These are phyloP conservation scores for Cloeon dipterum DNA, from an alignment of 2,888 invertebrate genomes.

Conservation along the genomic window DNA sequence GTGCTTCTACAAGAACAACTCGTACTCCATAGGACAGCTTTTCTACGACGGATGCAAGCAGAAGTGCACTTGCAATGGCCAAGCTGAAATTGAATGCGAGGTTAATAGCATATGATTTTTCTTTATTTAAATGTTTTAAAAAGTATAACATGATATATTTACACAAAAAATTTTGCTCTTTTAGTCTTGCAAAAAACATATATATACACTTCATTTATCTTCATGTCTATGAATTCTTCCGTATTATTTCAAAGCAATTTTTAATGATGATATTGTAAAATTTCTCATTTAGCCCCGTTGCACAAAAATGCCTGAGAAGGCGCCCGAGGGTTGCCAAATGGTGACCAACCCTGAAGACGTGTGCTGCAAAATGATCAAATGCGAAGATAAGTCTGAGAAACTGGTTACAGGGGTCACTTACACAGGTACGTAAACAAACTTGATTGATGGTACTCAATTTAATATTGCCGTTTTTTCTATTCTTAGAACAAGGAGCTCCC, in stretches of 20 bases:
- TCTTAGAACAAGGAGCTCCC: slow-evolving; percentile 14
- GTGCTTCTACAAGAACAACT: slow-evolving; percentile 41
- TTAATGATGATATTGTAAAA: too few species aligned
- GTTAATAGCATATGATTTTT: not conserved
- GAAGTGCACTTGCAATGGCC: slow-evolving; percentile 50
- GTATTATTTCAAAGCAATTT: too few species aligned
- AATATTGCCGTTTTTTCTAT: not conserved
- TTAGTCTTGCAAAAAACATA: not conserved
- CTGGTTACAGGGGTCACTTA: not conserved
- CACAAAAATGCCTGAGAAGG: slow-evolving; percentile 7
- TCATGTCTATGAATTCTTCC: too few species aligned
- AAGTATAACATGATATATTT: not conserved
- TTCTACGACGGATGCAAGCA: slow-evolving; percentile 63
- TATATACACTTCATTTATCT: not conserved
- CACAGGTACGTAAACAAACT: too few species aligned
- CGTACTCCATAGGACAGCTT: slow-evolving; percentile 43
- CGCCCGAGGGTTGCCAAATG: slow-evolving; percentile 10
- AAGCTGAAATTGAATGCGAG: slow-evolving; percentile 46
- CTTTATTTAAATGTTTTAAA: not conserved
- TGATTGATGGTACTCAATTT: not conserved
- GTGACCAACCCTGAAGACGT: slow-evolving; percentile 10
- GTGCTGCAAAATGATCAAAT: slow-evolving; percentile 11
- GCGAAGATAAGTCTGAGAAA: slow-evolving; percentile 6
- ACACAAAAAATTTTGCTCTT: not conserved
- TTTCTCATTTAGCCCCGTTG: slow-evolving; percentile 8